These are phyloP conservation scores for Chymomyza costata DNA, from an alignment of 1,140 invertebrate genomes.

Conservation along the genomic window DNA sequence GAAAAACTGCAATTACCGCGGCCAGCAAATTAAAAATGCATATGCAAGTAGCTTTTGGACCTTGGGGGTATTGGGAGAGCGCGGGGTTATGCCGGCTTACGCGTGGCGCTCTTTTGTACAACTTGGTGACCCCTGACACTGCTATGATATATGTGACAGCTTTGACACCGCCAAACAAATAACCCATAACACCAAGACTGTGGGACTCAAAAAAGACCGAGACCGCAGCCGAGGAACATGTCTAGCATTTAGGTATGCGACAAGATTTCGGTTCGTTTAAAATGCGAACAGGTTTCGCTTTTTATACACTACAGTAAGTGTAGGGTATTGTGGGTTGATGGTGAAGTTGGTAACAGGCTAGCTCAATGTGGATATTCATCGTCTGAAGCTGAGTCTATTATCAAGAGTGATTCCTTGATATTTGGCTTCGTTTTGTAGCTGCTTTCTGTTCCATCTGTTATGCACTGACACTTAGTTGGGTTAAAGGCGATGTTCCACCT, in stretches of 20 bases:
- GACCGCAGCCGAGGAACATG: slow-evolving; percentile 31
- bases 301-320: slow-evolving; percentile 22
- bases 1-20: slow-evolving; percentile 49
- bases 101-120: slow-evolving; percentile 3
- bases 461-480: too few species aligned
- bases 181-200: slow-evolving; percentile 40
- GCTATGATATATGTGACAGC: slow-evolving; percentile 66
- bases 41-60: slow-evolving; percentile 19
- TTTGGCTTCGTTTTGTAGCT: too few species aligned
- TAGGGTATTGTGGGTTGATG: too few species aligned
- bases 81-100: too few species aligned
- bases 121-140: slow-evolving; percentile 42
- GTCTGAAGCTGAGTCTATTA: too few species aligned
- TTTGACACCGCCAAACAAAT: slow-evolving; percentile 70
- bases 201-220: background rate
- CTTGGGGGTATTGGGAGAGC: slow-evolving; percentile 12
- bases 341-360: too few species aligned
- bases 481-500: too few species aligned
- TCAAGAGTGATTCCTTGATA: too few species aligned
- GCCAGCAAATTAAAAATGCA: slow-evolving; percentile 12
- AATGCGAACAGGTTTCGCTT: slow-evolving; percentile 61
- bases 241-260: slow-evolving; percentile 26
- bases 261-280: slow-evolving; percentile 50
- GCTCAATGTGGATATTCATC: too few species aligned
- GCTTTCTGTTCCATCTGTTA: too few species aligned